Evolutionary conservation across 2,113 vertebrate species (phyloP).

Genomic region (Eolophus roseicapilla): DNA sequence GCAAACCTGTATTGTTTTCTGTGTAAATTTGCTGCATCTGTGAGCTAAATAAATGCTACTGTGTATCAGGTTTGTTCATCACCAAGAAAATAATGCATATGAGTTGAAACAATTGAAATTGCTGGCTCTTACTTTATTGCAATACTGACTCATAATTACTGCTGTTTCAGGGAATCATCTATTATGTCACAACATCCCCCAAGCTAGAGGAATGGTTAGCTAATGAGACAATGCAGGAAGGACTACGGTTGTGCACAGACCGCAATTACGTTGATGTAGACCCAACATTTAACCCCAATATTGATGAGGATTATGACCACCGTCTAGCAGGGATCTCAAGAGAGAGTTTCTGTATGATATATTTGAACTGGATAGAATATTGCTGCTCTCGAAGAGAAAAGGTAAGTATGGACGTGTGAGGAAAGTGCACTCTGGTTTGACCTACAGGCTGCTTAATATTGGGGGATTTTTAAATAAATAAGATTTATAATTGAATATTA

Average conservation of each 20-base stretch:
- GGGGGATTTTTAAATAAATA: not conserved
- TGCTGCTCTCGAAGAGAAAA: conserved; percentile 90
- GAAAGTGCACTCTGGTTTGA: not conserved
- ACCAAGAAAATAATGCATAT: not conserved
- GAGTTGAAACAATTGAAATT: not conserved
- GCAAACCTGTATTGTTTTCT: not conserved
- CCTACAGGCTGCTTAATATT: not conserved
- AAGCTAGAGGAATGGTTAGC: conserved; percentile 96
- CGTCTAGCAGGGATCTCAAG: conserved; percentile 93
- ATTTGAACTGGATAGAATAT: conserved; percentile 97
- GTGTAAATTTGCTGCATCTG: not conserved
- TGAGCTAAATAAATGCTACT: not conserved
- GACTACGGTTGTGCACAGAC: conserved; percentile 86
- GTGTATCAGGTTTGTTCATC: not conserved
- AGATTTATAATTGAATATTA: not conserved
- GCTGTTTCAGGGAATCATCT: conserved; percentile 88
- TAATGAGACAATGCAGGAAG: conserved; percentile 95
- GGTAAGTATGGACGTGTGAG: conserved; percentile 59
- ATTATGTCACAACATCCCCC: conserved; percentile 90
- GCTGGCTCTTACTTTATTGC: not conserved
- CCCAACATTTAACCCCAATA: conserved; percentile 98
- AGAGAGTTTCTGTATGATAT: conserved; percentile 94
- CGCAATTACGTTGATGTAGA: conserved; percentile 96
- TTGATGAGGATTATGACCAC: conserved; percentile 98
- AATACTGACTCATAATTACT: not conserved